phyloP scores from a whole-genome alignment of 2,113 vertebrate genomes.

The Lycocorax pyrrhopterus region DNA sequence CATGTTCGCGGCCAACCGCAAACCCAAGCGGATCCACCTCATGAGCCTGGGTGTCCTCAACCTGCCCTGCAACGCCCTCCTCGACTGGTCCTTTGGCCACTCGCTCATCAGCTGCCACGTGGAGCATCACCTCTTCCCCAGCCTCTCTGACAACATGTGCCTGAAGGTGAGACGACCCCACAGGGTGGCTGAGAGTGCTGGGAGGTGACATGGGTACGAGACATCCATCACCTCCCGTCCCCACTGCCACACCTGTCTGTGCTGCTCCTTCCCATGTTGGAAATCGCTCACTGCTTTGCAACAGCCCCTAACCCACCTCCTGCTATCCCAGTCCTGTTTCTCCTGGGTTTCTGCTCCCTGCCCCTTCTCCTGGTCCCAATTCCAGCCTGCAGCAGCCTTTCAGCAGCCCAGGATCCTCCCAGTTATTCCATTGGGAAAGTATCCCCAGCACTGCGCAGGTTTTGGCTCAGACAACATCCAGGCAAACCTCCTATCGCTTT shows the following conservation, averaged over 20 bases:
- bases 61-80: slow-evolving; percentile 79
- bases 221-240: not conserved
- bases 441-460: fast-evolving
- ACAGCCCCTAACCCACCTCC: not conserved
- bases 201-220: fast-evolving
- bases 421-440: not conserved
- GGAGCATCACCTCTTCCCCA: slow-evolving; percentile 93
- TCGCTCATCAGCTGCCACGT: slow-evolving; percentile 92
- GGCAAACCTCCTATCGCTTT: not conserved
- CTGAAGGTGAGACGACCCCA: slow-evolving; percentile 74
- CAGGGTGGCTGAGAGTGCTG: fast-evolving
- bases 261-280: not conserved
- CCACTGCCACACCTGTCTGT: not conserved
- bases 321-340: not conserved
- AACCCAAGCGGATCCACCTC: slow-evolving; percentile 84
- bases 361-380: not conserved
- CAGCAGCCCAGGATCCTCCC: not conserved
- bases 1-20: slow-evolving; percentile 80
- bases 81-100: slow-evolving; percentile 92
- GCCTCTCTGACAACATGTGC: slow-evolving; percentile 93
- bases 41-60: slow-evolving; percentile 91
- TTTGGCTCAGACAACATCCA: not conserved
- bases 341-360: not conserved
- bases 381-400: not conserved
- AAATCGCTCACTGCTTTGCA: not conserved